These are phyloP conservation scores for Portunus trituberculatus DNA, from an alignment of 1,140 invertebrate genomes.

Conservation along the genomic window DNA sequence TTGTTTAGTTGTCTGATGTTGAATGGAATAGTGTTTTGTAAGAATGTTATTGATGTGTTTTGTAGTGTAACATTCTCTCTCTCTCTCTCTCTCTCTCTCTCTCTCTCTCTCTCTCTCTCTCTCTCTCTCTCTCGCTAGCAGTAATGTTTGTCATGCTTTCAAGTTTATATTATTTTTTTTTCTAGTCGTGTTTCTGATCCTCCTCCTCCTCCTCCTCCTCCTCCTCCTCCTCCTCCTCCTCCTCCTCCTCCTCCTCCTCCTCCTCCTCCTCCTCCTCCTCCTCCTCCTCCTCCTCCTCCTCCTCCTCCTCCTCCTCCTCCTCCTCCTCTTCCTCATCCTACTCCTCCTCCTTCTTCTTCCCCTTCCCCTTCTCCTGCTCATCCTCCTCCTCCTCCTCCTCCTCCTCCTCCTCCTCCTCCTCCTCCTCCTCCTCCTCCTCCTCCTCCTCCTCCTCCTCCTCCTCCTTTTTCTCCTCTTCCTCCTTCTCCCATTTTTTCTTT, in stretches of 20 bases:
- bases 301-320: background rate
- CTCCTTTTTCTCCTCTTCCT: background rate
- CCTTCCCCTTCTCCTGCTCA: background rate
- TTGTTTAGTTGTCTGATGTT: no score
- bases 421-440: background rate
- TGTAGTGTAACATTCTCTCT: no score
- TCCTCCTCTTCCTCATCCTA: background rate
- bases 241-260: background rate
- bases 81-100: no score
- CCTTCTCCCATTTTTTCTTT: background rate
- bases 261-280: background rate
- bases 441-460: background rate
- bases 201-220: no score
- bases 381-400: background rate
- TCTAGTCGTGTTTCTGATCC: no score
- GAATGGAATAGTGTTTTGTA: no score
- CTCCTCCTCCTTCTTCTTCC: background rate
- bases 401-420: background rate
- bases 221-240: background rate
- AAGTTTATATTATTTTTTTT: no score
- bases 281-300: background rate
- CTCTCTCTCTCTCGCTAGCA: no score
- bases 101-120: no score
- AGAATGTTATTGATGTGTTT: no score
- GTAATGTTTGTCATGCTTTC: no score